These are phyloP conservation scores for Prionailurus bengalensis DNA, from an alignment of 2,113 vertebrate species.

Conservation along the genomic window DNA sequence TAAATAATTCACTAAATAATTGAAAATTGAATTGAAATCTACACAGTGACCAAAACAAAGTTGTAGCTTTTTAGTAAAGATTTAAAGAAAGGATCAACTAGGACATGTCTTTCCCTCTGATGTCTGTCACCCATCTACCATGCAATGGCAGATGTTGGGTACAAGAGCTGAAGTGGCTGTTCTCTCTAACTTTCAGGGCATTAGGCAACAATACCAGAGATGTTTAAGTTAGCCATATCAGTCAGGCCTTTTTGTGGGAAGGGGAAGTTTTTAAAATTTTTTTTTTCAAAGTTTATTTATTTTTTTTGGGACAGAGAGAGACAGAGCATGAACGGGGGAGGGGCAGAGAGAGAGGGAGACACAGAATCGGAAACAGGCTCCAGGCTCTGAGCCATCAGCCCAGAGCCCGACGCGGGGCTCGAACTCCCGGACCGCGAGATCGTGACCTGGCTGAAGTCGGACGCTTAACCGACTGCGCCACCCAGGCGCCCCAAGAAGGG, in stretches of 20 bases:
- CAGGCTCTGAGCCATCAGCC: too few species aligned
- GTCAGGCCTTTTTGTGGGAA: not conserved
- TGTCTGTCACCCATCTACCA: not conserved
- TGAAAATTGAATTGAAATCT: not conserved
- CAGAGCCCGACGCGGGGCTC: too few species aligned
- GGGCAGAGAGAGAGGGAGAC: too few species aligned
- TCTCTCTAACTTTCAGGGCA: not conserved
- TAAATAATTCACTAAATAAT: slow-evolving; percentile 39
- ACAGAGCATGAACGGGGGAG: too few species aligned
- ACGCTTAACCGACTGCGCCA: too few species aligned
- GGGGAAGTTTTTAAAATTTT: not conserved
- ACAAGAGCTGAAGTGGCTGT: not conserved
- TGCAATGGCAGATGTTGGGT: not conserved
- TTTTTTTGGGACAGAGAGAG: too few species aligned
- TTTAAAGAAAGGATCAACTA: slow-evolving; percentile 57
- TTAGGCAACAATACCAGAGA: not conserved
- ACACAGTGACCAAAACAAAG: not conserved
- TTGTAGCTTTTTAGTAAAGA: slow-evolving; percentile 63
- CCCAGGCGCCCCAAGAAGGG: not conserved
- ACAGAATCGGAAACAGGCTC: too few species aligned
- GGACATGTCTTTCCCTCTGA: slow-evolving; percentile 37
- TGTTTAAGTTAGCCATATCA: not conserved
- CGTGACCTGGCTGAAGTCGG: too few species aligned
- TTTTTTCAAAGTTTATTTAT: too few species aligned
- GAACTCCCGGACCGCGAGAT: too few species aligned